Percentiles rank a stretch among this genome's conserved stretches.
phyloP scores from a whole-genome alignment of 2,113 vertebrate genomes.

The Leptobrachium leishanense region DNA sequence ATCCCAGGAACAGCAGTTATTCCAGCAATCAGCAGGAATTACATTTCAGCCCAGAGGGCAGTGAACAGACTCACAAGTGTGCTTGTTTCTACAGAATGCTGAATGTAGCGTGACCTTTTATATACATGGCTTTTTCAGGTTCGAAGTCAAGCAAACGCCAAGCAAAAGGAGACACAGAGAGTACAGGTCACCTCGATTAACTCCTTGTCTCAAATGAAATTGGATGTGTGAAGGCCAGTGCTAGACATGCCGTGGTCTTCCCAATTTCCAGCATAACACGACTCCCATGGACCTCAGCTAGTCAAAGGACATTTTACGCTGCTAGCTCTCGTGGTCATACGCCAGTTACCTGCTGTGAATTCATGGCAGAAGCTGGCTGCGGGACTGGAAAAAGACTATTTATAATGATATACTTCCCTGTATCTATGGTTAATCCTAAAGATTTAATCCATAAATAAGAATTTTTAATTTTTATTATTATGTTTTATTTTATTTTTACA shows the following conservation, averaged over 20 bases:
- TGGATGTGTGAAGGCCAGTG: not conserved
- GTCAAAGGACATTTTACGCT: too few species aligned
- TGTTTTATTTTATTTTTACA: not conserved
- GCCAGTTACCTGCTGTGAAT: too few species aligned
- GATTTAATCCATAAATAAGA: not conserved
- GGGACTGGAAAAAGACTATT: too few species aligned
- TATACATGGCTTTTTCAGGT: constrained; percentile 31
- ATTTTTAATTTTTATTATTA: not conserved
- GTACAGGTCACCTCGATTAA: constrained; percentile 16
- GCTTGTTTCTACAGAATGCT: constrained; percentile 37
- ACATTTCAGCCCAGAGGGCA: constrained; percentile 43
- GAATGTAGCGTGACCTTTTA: constrained; percentile 35
- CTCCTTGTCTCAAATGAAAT: constrained; percentile 10
- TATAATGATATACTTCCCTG: not conserved
- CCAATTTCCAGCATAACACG: not conserved
- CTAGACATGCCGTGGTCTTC: not conserved
- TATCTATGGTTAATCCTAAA: not conserved
- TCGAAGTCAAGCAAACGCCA: constrained; percentile 10
- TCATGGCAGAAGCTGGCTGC: too few species aligned
- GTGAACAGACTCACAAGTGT: constrained; percentile 18
- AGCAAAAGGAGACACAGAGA: constrained; percentile 3
- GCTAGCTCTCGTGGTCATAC: too few species aligned
- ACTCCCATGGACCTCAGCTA: too few species aligned
- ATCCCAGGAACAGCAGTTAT: constrained; percentile 28
- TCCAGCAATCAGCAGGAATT: constrained; percentile 36